phyloP scores from a whole-genome alignment of 92 coral and sea anemone species.

The Nematostella vectensis region DNA sequence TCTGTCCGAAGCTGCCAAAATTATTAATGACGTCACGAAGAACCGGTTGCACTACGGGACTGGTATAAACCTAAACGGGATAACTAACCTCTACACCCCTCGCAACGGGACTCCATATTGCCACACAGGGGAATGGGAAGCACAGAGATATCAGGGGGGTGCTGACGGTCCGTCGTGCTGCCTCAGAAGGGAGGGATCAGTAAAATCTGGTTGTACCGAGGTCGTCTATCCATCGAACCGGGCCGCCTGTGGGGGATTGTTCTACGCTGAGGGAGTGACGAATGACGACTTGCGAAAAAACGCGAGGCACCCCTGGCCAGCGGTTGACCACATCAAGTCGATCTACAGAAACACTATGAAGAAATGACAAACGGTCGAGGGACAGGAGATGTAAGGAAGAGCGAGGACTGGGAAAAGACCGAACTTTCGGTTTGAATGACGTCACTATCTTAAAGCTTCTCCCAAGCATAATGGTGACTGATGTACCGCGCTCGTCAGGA shows the following conservation, averaged over 20 bases:
- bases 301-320: conserved; percentile 53
- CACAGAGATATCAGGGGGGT: neutral
- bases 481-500: conserved; percentile 9
- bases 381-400: conserved; percentile 1
- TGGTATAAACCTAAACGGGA: conserved; percentile 39
- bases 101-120: conserved; percentile 9
- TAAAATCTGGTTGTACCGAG: conserved; percentile 1
- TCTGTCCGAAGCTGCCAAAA: conserved; percentile 19
- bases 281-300: conserved; percentile 22
- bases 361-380: conserved; percentile 38
- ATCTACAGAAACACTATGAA: conserved; percentile 58
- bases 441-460: conserved; percentile 29
- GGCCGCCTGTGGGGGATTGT: conserved; percentile 25
- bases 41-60: conserved; percentile 27
- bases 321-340: conserved; percentile 45
- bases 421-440: conserved; percentile 13
- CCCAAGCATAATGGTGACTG: conserved; percentile 28
- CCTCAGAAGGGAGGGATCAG: neutral
- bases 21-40: conserved; percentile 26
- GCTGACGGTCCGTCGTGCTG: conserved; percentile 1
- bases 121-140: conserved; percentile 17
- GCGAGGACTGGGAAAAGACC: neutral
- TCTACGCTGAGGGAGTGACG: conserved; percentile 13
- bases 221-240: conserved; percentile 6
- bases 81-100: conserved; percentile 20